Evolutionary conservation across 2,797 vertebrate genomes (phyloP).

Genomic region (Poecilia gillii): DNA sequence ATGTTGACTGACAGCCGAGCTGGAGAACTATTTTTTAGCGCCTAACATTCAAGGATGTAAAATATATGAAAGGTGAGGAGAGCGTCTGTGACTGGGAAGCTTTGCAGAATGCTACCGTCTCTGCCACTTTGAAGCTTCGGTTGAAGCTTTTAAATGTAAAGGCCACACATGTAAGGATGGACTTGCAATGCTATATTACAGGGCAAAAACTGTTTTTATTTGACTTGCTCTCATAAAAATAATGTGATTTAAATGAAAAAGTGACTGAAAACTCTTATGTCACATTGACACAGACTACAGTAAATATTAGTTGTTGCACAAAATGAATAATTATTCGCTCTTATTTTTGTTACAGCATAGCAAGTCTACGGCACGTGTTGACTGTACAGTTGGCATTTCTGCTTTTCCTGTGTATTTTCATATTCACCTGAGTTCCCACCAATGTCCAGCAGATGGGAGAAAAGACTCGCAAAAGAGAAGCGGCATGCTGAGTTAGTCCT

Average conservation of each 20-base stretch:
- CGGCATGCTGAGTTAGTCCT: background rate
- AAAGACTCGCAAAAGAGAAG: slow-evolving; percentile 22
- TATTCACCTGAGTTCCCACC: slow-evolving; percentile 6
- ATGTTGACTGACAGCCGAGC: slow-evolving; percentile 68
- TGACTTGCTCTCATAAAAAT: background rate
- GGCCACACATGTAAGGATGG: background rate
- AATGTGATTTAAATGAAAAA: background rate
- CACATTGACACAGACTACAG: background rate
- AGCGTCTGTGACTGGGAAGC: background rate
- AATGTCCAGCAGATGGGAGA: slow-evolving; percentile 54
- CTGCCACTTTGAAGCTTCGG: background rate
- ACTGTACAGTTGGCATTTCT: background rate
- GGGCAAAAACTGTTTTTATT: background rate
- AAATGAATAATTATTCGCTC: background rate
- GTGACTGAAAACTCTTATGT: background rate
- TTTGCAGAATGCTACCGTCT: background rate
- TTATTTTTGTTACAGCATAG: no score
- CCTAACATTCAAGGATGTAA: background rate
- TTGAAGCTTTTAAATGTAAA: background rate
- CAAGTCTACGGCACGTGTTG: no score
- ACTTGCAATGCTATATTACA: background rate
- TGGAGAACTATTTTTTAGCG: slow-evolving; percentile 43
- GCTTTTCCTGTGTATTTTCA: background rate
- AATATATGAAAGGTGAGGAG: background rate
- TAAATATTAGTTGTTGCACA: background rate